A percentile compares a stretch with the other conserved stretches of the same genome.
phyloP scores from a whole-genome alignment of 2,797 vertebrate genomes.

The Ctenopoma kingsleyae region DNA sequence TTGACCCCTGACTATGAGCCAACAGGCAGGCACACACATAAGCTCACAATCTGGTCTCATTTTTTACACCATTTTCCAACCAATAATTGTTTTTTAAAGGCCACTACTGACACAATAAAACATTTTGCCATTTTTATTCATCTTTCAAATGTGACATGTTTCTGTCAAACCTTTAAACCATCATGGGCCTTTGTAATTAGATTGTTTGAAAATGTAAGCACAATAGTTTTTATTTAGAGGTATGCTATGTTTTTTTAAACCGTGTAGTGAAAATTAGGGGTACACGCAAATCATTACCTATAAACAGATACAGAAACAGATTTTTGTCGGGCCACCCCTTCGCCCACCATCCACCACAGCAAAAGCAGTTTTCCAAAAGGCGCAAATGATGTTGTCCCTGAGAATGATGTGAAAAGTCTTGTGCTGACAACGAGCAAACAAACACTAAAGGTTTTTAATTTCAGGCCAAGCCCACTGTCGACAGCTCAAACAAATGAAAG shows the following conservation, averaged over 20 bases:
- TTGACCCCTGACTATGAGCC: slow-evolving; percentile 56
- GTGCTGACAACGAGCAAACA: slow-evolving; percentile 77
- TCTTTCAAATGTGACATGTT: no score
- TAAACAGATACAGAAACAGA: not conserved
- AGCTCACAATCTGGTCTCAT: not conserved
- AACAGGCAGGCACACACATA: slow-evolving; percentile 9
- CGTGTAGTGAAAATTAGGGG: not conserved
- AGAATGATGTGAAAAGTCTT: slow-evolving; percentile 66
- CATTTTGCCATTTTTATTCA: not conserved
- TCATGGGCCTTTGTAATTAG: not conserved
- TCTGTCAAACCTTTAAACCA: not conserved
- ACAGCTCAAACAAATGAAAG: slow-evolving; percentile 79
- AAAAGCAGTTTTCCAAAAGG: slow-evolving; percentile 47
- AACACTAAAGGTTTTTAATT: slow-evolving; percentile 77
- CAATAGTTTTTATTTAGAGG: not conserved
- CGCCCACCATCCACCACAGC: not conserved
- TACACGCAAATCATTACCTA: not conserved
- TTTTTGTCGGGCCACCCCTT: not conserved
- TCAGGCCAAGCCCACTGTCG: slow-evolving; percentile 69
- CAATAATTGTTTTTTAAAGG: not conserved
- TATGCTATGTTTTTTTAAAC: not conserved
- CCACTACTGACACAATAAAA: not conserved
- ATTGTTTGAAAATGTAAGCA: not conserved
- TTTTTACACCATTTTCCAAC: not conserved
- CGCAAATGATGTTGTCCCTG: slow-evolving; percentile 34